phyloP scores from a whole-genome alignment of 1,140 invertebrate genomes.

The Drosophila pandora region DNA sequence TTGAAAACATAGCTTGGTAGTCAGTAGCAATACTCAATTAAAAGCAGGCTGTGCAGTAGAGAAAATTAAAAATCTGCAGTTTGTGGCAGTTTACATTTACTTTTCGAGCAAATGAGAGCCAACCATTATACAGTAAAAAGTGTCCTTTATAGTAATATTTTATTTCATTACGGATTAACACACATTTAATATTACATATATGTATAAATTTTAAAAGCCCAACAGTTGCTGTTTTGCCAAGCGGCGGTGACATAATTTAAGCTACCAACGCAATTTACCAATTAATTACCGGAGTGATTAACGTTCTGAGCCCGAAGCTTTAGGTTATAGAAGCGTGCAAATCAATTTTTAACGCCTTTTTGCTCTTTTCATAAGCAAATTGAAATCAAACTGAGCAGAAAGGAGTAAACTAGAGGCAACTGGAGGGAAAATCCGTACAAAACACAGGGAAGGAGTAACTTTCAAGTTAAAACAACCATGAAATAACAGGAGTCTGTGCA shows the following conservation, averaged over 20 bases:
- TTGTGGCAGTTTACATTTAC: neutral
- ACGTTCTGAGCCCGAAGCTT: slow-evolving; percentile 34
- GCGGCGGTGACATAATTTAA: slow-evolving; percentile 53
- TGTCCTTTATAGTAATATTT: slow-evolving; percentile 47
- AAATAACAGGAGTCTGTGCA: slow-evolving; percentile 51
- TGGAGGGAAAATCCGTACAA: neutral
- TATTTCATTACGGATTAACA: slow-evolving; percentile 71
- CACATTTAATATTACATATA: slow-evolving; percentile 14
- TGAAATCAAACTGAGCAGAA: slow-evolving; percentile 64
- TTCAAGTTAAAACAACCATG: slow-evolving; percentile 66
- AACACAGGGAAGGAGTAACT: slow-evolving; percentile 19
- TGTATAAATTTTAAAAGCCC: neutral
- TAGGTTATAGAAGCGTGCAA: slow-evolving; percentile 41
- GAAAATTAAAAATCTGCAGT: slow-evolving; percentile 33
- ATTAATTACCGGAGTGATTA: slow-evolving; percentile 74
- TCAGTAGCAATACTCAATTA: slow-evolving; percentile 5
- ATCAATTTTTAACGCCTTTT: slow-evolving; percentile 71
- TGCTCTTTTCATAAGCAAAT: slow-evolving; percentile 63
- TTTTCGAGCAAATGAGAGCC: neutral
- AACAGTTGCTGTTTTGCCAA: slow-evolving; percentile 2
- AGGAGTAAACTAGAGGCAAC: slow-evolving; percentile 4
- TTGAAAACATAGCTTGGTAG: slow-evolving; percentile 31
- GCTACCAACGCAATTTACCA: slow-evolving; percentile 66
- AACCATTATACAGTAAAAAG: slow-evolving; percentile 19
- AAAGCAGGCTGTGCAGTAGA: slow-evolving; percentile 10